Base-by-base conservation (phyloP, 2,797 vertebrate species). In the Enteromius radiatus region DNA sequence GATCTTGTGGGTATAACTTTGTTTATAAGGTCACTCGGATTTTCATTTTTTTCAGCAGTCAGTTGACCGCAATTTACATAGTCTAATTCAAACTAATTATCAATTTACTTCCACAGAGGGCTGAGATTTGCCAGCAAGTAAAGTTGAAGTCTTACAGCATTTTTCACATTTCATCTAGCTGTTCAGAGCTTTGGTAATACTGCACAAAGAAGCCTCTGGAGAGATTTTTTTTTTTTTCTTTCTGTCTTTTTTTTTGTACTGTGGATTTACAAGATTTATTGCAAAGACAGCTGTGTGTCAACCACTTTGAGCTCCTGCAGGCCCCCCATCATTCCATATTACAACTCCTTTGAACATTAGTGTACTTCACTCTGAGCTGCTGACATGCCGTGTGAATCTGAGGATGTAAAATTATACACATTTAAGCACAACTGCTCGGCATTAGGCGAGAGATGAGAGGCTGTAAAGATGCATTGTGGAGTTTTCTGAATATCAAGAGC, bases 261-360 rank as follows among this genome's bases (percentile, higher is more conserved):
- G 88, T 92, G 94, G 93, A 95, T 95, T 95, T 94, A 89, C 89
- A 91, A 93, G 94, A 95, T 95, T 94, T 95, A 94, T 81, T 87
- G 94, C 94, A 91, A 92, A 93, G 92, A 94, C 94, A 95, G 93
- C 94, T 94, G 94, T 91, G 93, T 94, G 94, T 95, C 94, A 94
- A 89, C 88, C 85, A 87, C 89, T 93, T 85, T 89, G 89, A 92
- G 92, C 92, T 91, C 90, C 91, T 85, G 87, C 87, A 89, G 91
- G 88, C 92, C 91, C 89, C 90, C 83, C 76, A 93, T 94, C 92
- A 94, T 92, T 94, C 90, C 88, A 93, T 92, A 94, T 94, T 93
- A 93, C 89, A 89, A 86, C 90, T 90, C 92, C 93, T 95, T 95
- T 95, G 94, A 95, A 96, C 94, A 92, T 93, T 92, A 92, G 91